Evolutionary conservation across 2,888 invertebrate species (phyloP), one percentile per base, ranked within the genome.

Genomic region (Encarsia formosa): DNA sequence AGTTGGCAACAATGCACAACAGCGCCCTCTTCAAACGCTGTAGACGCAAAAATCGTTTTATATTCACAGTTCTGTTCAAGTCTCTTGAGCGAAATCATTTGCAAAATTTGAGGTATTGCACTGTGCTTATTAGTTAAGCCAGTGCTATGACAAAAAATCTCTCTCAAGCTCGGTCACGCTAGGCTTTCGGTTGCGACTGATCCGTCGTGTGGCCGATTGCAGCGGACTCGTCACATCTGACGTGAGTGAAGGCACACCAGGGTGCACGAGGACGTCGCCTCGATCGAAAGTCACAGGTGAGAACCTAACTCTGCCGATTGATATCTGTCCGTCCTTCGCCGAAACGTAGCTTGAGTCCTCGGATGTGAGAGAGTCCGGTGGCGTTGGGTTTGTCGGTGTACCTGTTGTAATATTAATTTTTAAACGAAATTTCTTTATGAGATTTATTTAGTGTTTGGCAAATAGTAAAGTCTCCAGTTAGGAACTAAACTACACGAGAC

Each of bases 271-370:
- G 3, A 64, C 52, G 9, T 71, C 71, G 1, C 67, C 60, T n/a
- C n/a, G n/a, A 31, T 73, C 73, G 41, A 71, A 71, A 0, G 71
- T 72, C 2, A 73, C 66, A 1, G 73, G 73, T 40, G 68, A 73
- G 59, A 66, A 76, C 48, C 65, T 68, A 56, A 66, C 74, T 61
- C 67, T 68, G 57, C 69, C 63, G 43, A 72, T 66, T 11, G 71
- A 71, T 47, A 71, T 51, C 86, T 78, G 52, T 87, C 90, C 78
- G 65, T 89, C 90, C 65, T 88, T 81, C 16, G 92, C 92, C 8
- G 92, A 92, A 61, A 90, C 84, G 72, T 91, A 93, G 37, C 90
- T 90, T 65, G 89, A 88, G 67, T 91, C 92, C 63, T 93, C 93
- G 65, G 90, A 89, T 1, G 89, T 86, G 54, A 90, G 68, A 59